Evolutionary conservation across 1,140 invertebrate genomes (phyloP).

Genomic region (Heterodera schachtii): DNA sequence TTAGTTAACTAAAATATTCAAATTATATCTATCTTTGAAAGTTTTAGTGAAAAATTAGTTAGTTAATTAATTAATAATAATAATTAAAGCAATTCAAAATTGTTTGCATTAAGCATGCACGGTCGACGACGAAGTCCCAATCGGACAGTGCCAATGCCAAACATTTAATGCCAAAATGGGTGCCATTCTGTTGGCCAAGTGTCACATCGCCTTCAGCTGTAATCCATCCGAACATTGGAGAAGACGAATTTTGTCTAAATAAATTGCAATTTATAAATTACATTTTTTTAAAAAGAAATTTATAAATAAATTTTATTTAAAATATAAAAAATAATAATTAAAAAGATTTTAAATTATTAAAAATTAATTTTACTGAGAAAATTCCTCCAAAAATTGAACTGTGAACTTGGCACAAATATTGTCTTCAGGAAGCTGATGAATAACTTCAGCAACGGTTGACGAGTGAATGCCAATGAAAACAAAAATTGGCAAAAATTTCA

Average conservation of each 20-base stretch:
- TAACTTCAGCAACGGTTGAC: too few species aligned
- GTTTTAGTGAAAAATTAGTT: too few species aligned
- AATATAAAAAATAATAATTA: too few species aligned
- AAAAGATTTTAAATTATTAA: too few species aligned
- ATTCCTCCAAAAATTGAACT: background rate
- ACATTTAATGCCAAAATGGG: background rate
- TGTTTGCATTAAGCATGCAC: background rate
- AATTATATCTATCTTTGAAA: too few species aligned
- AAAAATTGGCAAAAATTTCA: too few species aligned
- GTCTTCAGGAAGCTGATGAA: background rate
- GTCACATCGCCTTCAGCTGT: background rate
- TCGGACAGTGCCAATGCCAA: background rate
- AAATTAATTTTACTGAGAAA: background rate
- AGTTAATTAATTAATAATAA: too few species aligned
- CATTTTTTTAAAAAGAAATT: too few species aligned
- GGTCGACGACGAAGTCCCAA: background rate
- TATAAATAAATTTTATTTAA: background rate
- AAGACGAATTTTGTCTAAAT: background rate
- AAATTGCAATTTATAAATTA: background rate
- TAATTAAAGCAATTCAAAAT: too few species aligned
- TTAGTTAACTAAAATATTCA: too few species aligned
- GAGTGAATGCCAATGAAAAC: too few species aligned
- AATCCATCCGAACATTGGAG: background rate
- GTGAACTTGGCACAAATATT: slow-evolving; percentile 1
- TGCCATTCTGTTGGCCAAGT: background rate